Evolutionary conservation across 2,113 vertebrate species (phyloP), one percentile per base, ranked within the genome.

Genomic region (Rhinopomastus cyanomelas): DNA sequence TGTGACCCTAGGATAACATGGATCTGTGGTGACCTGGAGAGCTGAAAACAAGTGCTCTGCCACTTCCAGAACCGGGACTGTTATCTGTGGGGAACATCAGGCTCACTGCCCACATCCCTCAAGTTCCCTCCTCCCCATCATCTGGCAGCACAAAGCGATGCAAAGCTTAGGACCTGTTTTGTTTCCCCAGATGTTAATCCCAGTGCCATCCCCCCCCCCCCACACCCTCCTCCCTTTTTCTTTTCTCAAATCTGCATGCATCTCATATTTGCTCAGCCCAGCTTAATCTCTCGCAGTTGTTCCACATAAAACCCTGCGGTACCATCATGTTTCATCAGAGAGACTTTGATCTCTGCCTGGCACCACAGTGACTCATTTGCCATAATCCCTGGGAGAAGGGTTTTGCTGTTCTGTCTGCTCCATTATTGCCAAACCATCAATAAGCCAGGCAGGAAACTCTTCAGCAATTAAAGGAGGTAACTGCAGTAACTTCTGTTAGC

Each of bases 71-170:
- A 15, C 3, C 3, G 1, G 22, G 16, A 39, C 21, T 25, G 22
- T 59, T 57, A 36, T 36, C 23, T 4, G 1, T 2, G 1, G 48
- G 30, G 7, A 60, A 4, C 30, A 32, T 9, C 44, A 44, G 10
- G 16, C 21, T 27, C 2, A 3, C 10, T 14, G 53, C 36, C 52
- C 0, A 0, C 19, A 23, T 6, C 36, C 27, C 60, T 42, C 9
- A 0, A 16, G 5, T 5, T 34, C 46, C 64, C 61, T 56, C 39
- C 29, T 37, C 4, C 36, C 1, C 3, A 32, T 14, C 42, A 36
- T 13, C 62, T 29, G 22, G 29, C 4, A 42, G 55, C 59, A 85
- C 48, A 51, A 68, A 75, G 34, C 3, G 0, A 19, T 23, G 64
- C 21, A 6, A 19, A 61, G 9, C 21, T 56, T 26, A 79, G 19